Base-by-base conservation (phyloP, 2,888 invertebrate species). In the Nemurella pictetii region DNA sequence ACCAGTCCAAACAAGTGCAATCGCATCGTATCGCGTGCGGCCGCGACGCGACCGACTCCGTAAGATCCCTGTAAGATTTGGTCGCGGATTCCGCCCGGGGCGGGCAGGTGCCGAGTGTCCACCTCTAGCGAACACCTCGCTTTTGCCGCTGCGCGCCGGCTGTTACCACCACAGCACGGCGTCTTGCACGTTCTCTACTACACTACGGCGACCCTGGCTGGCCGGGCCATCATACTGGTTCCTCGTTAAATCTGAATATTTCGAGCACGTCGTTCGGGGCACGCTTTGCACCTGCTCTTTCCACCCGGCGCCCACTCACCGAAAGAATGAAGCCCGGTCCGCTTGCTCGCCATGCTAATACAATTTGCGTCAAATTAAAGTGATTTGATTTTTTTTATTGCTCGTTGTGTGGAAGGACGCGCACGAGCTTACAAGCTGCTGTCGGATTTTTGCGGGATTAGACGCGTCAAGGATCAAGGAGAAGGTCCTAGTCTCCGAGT, bases 221-320 rank as follows among this genome's bases (percentile, higher is more conserved):
- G n/a, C n/a, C n/a, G n/a, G n/a, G n/a, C 55, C 20, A 55, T 55
- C 55, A 55, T 55, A 55, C 55, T 55, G 55, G 55, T 55, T 55
- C 55, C 55, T 55, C 20, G 30, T 78, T 78, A 78, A 78, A 78
- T 78, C 78, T 28, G 78, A 78, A 78, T 78, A 78, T 78, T 78
- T 78, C 30, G 78, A 27, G 12, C 78, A 78, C 78, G 78, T 78
- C 5, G 29, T 30, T 78, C 30, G 9, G 75, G 75, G 0, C 30
- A 27, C 78, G 28, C 78, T 29, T 27, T 27, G 28, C 75, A 78
- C 78, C 78, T 78, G 78, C 78, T 30, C 78, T 30, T 30, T 35
- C 20, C 20, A 20, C 1, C 1, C 15, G 55, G 55, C 55, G 55
- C 55, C 55, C 55, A 55, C 55, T 55, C 55, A 55, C 55, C 20